A percentile compares a stretch with the other conserved stretches of the same genome.
phyloP scores from a whole-genome alignment of 2,888 invertebrate genomes.

The Drosophila testacea region DNA sequence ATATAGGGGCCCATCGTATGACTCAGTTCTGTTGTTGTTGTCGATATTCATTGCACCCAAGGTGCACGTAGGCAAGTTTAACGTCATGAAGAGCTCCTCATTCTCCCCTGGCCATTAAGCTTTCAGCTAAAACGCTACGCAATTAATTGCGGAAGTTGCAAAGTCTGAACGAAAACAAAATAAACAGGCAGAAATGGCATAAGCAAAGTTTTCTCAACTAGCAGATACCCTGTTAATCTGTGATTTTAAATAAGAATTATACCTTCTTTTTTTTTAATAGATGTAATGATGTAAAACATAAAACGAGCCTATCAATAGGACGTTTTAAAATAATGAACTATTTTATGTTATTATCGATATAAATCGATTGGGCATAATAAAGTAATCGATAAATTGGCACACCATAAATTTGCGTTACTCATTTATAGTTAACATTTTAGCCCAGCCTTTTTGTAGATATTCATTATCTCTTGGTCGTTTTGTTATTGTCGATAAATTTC shows the following conservation, averaged over 20 bases:
- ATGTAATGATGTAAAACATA: not conserved
- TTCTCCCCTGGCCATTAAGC: conserved; percentile 5
- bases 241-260: not conserved
- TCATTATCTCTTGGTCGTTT: not conserved
- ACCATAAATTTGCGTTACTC: too few relatives aligned
- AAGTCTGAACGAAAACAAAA: conserved; percentile 57
- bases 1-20: conserved; percentile 43
- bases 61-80: conserved; percentile 64
- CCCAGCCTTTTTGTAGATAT: not conserved
- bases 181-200: conserved; percentile 22
- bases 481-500: not conserved
- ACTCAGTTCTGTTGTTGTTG: conserved; percentile 31
- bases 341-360: not conserved
- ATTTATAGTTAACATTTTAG: not conserved
- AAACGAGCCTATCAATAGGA: not conserved
- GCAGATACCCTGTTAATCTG: conserved; percentile 24
- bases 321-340: too few relatives aligned
- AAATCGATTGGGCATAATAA: not conserved
- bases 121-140: conserved; percentile 65
- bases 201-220: not conserved
- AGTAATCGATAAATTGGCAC: not conserved
- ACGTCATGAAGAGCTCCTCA: conserved; percentile 40
- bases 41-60: conserved; percentile 25
- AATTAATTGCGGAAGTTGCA: conserved; percentile 76
- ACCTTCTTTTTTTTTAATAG: not conserved